These are phyloP conservation scores for Sarcophaga peregrina DNA, from an alignment of 1,140 invertebrate genomes.

Conservation along the genomic window DNA sequence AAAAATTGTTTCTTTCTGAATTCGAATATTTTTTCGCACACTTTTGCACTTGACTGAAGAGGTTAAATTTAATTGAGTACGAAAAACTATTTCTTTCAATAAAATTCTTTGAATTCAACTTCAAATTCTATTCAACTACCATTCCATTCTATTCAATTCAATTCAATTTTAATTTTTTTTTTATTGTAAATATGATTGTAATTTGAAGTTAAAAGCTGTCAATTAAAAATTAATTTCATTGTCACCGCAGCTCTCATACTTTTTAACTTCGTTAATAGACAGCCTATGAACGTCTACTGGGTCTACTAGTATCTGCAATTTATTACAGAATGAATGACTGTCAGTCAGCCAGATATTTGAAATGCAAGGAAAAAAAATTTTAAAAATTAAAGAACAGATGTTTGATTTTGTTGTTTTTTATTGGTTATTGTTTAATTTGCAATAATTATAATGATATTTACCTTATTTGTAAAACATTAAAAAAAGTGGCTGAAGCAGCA, in stretches of 20 bases:
- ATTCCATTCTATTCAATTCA: neutral
- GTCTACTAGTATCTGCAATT: too few species aligned
- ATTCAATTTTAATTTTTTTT: neutral
- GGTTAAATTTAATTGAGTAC: slow-evolving; percentile 39
- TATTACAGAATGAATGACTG: too few species aligned
- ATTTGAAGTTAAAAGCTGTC: slow-evolving; percentile 8
- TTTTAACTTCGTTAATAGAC: too few species aligned
- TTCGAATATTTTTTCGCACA: slow-evolving; percentile 36
- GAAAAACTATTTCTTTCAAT: slow-evolving; percentile 29
- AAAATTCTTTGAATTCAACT: neutral
- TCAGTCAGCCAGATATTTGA: too few species aligned
- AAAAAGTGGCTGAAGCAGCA: too few species aligned
- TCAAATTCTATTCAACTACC: neutral
- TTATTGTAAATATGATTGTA: neutral
- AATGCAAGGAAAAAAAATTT: too few species aligned
- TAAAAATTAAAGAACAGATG: too few species aligned
- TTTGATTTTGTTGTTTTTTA: too few species aligned
- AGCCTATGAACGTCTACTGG: too few species aligned
- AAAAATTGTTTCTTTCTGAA: neutral
- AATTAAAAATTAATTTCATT: slow-evolving; percentile 4
- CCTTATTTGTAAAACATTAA: too few species aligned
- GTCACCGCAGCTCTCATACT: neutral
- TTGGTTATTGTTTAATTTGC: too few species aligned
- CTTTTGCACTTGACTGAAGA: slow-evolving; percentile 38
- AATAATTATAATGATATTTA: too few species aligned